These are phyloP conservation scores for Eclectus roratus DNA, from an alignment of 2,113 vertebrate genomes.

Conservation along the genomic window DNA sequence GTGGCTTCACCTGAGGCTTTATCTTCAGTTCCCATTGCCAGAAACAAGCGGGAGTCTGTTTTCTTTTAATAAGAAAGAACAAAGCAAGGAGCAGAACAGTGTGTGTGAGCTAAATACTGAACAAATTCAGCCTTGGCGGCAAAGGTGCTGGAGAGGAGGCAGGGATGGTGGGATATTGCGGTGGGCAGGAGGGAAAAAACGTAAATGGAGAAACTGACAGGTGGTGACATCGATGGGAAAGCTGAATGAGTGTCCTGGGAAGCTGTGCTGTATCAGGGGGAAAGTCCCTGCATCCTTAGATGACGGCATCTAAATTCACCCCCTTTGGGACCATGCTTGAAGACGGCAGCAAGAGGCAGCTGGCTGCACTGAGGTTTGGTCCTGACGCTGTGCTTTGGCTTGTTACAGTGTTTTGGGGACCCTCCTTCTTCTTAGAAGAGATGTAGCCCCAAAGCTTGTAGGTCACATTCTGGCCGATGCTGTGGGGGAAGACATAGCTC, in stretches of 20 bases:
- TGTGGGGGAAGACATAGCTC: not conserved
- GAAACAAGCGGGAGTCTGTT: not conserved
- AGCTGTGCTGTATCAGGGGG: not conserved
- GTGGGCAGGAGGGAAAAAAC: not conserved
- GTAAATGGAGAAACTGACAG: not conserved
- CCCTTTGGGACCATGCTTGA: not conserved
- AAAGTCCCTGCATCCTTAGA: not conserved
- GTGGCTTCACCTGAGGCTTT: not conserved
- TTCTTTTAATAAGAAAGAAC: not conserved
- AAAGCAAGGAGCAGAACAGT: not conserved
- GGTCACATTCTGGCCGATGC: accelerated
- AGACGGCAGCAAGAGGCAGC: not conserved
- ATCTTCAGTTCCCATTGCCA: not conserved
- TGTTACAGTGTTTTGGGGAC: not conserved
- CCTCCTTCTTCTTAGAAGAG: not conserved
- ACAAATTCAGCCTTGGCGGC: not conserved
- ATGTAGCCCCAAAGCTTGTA: not conserved
- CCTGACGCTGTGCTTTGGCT: not conserved
- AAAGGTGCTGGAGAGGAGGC: not conserved
- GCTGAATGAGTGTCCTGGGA: not conserved
- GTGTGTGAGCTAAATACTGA: not conserved
- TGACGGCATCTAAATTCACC: not conserved
- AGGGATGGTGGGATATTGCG: not conserved
- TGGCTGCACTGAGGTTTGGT: accelerated
- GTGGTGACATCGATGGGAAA: not conserved